Conservation (phyloP, 2,888 invertebrate species). For the Diarsia brunnea region DNA sequence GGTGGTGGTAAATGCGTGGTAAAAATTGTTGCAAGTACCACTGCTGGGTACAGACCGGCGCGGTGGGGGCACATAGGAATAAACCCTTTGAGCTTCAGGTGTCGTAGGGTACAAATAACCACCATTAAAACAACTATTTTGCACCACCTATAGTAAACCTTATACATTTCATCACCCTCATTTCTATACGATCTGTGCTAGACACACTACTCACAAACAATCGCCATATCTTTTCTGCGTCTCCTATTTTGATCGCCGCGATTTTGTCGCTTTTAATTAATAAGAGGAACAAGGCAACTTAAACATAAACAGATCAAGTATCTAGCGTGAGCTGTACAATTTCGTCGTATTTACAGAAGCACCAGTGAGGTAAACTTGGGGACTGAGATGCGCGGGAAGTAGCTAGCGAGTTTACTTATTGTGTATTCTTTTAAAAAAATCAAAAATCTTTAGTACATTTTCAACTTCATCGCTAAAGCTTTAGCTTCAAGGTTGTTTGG, state of each 20-base stretch:
- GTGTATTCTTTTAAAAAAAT: neutral
- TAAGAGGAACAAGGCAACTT: constrained; percentile 74
- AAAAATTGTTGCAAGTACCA: no score
- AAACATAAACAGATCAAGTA: constrained; percentile 83
- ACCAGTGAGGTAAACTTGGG: constrained; percentile 68
- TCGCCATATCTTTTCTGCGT: neutral
- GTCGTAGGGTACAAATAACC: neutral
- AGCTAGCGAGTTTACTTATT: neutral
- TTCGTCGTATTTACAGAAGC: constrained; percentile 78
- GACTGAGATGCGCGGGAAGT: constrained; percentile 57
- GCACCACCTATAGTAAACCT: neutral
- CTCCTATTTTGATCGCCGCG: constrained; percentile 41
- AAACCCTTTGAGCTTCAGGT: neutral
- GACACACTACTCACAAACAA: neutral
- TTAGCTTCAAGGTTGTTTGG: no score
- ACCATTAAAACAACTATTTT: neutral
- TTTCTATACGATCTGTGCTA: neutral
- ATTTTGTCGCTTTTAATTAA: constrained; percentile 75
- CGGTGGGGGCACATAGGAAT: no score
- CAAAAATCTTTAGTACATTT: no score
- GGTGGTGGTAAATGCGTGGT: no score
- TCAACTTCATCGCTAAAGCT: no score
- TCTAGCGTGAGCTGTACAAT: constrained; percentile 78
- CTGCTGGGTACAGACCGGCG: no score
- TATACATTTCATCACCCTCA: neutral